phyloP scores from a whole-genome alignment of 1,140 invertebrate species.

The Zophobas atratus region DNA sequence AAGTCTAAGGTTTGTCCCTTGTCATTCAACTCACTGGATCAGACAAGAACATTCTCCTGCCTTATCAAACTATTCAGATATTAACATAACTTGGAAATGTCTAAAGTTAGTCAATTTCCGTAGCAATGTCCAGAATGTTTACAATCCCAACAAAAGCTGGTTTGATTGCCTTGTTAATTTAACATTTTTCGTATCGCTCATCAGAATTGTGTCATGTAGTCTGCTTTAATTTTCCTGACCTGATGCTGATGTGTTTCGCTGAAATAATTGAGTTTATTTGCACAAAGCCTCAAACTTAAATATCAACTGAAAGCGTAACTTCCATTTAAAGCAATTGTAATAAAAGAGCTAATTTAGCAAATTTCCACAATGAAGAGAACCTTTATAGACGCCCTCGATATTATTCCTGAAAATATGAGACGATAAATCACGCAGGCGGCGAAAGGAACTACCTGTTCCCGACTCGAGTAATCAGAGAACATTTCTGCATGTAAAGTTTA shows the following conservation, averaged over 20 bases:
- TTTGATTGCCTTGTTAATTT: too few relatives aligned
- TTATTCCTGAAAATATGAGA: constrained; percentile 49
- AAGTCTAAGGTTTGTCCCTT: constrained; percentile 28
- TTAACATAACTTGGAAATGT: constrained; percentile 15
- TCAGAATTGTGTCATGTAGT: too few relatives aligned
- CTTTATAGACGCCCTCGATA: constrained; percentile 41
- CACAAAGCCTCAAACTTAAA: constrained; percentile 11
- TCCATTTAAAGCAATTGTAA: constrained; percentile 40
- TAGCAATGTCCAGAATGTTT: too few relatives aligned
- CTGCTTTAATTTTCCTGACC: too few relatives aligned
- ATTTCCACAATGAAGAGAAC: constrained; percentile 43
- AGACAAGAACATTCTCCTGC: constrained; percentile 17
- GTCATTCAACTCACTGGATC: constrained; percentile 24
- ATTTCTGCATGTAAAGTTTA: constrained; percentile 52
- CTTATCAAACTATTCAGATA: constrained; percentile 34
- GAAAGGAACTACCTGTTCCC: constrained; percentile 50
- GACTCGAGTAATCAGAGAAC: constrained; percentile 46
- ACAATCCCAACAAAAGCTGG: too few relatives aligned
- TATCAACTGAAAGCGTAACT: constrained; percentile 31
- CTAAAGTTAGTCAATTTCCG: too few relatives aligned
- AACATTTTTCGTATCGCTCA: too few relatives aligned
- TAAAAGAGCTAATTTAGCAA: constrained; percentile 43
- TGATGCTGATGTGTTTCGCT: neutral
- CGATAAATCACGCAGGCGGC: constrained; percentile 46
- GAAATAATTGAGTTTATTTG: constrained; percentile 14